Conservation (phyloP, 2,113 vertebrate species). For the Coptodon bakossiorum region DNA sequence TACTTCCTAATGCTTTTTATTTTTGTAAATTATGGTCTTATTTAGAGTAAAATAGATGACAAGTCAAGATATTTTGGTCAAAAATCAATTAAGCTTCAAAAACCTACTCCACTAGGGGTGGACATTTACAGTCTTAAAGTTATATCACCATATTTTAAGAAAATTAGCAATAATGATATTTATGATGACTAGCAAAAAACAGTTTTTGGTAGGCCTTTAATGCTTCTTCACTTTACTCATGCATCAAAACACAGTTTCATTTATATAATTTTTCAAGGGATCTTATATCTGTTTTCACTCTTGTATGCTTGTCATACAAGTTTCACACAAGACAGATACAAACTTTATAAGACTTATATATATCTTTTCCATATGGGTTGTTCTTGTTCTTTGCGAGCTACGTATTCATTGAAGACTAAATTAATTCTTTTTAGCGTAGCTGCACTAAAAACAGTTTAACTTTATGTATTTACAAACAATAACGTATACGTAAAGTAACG, state of each 20-base stretch:
- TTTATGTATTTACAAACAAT: neutral
- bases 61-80: neutral
- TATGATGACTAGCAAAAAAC: neutral
- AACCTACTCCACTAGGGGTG: neutral
- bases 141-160: neutral
- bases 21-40: neutral
- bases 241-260: neutral
- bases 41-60: neutral
- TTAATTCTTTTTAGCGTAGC: fast-evolving
- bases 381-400: neutral
- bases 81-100: neutral
- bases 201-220: neutral
- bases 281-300: neutral
- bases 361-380: neutral
- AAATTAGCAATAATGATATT: neutral
- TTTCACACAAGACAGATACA: neutral
- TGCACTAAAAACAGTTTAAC: neutral
- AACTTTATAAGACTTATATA: neutral
- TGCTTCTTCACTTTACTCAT: neutral
- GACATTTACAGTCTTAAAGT: neutral
- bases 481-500: neutral
- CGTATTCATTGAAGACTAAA: neutral
- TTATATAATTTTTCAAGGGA: neutral
- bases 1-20: neutral
- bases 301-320: neutral